Base-by-base conservation (phyloP, 2,113 vertebrate genomes). In the Xerus inauris region DNA sequence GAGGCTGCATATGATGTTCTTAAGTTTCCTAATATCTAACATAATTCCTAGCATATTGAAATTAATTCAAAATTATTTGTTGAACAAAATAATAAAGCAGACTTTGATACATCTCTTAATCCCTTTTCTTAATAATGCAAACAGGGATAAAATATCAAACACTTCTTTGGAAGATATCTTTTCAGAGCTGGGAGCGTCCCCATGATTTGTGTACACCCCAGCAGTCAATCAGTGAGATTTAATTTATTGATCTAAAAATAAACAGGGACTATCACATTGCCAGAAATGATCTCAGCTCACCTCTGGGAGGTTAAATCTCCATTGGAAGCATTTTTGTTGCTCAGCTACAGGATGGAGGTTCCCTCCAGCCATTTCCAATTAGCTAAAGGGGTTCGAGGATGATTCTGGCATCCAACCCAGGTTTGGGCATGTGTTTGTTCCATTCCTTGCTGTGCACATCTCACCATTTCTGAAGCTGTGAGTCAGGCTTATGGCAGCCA, bases 221-320 rank as follows among this genome's bases (percentile, higher is more conserved):
- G 80, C 87, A 89, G 69, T 96, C 72, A 94, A 83, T 85, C 86
- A 64, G 81, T 97, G 87, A 91, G 54, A 59, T 96, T 88, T 73
- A 67, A 87, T 94, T 94, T 92, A 95, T 87, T 93, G 49, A 86
- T 89, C 96, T 97, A 97, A 97, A 98, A 97, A 98, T 97, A 97
- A 97, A 20, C 73, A 65, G 20, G 22, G 76, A 54, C 59, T 30
- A 80, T 85, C 94, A 75, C 75, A 35, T 24, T 69, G 77, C 88
- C 96, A 97, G 80, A 84, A 97, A 85, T 85, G 96, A 98, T 94
- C 72, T 96, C 93, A 95, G 49, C 40, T 90, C 64, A 94, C 88
- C 89, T 45, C 83, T 40, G 42, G 73, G 95, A 95, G 83, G 59
- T 83, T n/a, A 89, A 38, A 28, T 47, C 38, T 95, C 51, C 32